Evolutionary conservation across 2,797 vertebrate genomes (phyloP), one percentile per base, ranked within the genome.

Genomic region (Danio albolineatus): DNA sequence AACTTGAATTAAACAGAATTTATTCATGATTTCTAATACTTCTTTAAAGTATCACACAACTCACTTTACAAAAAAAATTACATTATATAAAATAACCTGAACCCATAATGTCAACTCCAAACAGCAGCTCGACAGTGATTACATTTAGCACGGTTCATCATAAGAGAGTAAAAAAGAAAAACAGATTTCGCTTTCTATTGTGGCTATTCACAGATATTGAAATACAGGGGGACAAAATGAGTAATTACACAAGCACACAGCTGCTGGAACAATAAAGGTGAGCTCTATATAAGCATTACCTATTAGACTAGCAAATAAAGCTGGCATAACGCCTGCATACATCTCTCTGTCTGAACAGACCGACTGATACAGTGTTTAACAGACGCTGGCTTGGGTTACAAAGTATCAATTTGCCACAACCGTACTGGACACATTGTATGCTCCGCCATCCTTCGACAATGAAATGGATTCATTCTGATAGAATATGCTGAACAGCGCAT

Each of bases 401-500:
- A 51, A 69, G 60, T 73, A 65, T 46, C 64, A 56, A 57, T 77
- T 44, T 46, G 39, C 17, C 10, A 9, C 76, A 71, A 19, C n/a
- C 9, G 48, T 13, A 38, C 39, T 64, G 49, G 38, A 53, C 39
- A 17, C 49, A 21, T 4, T 38, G 64, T 48, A 41, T 54, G 69
- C 72, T 56, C 60, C 78, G 14, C 41, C 39, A 54, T 72, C 77
- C 19, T 62, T 46, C 39, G 21, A 83, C 77, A 80, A 65, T 76
- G 73, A 83, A 54, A 56, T 59, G 75, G 60, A 73, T 79, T 81
- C 74, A 73, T 76, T 67, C 69, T 46, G 81, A 56, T 82, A 78
- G 85, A 91, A 88, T 90, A 85, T 88, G 92, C 92, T 91, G 90
- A 93, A 93, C 82, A 88, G 87, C 89, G 90, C 92, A 90, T 88